These are phyloP conservation scores for Paracanthobrama guichenoti DNA, from an alignment of 2,113 vertebrate genomes.

Conservation along the genomic window DNA sequence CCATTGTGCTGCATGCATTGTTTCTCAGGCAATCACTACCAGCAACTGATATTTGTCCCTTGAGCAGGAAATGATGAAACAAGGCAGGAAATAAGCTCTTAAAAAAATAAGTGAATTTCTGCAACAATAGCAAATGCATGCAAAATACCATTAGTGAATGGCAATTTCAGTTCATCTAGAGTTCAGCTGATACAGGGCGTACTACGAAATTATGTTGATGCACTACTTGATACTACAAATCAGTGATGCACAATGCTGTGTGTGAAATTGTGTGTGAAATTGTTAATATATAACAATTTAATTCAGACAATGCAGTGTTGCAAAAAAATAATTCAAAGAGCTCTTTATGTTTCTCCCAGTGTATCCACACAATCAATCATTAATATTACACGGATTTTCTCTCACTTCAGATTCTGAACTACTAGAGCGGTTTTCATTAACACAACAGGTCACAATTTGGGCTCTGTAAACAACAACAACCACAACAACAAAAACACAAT, in stretches of 20 bases:
- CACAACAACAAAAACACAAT: too few relatives aligned
- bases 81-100: slow-evolving; percentile 48
- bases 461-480: background rate
- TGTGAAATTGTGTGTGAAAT: background rate
- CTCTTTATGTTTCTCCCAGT: background rate
- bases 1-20: slow-evolving; percentile 38
- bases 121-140: slow-evolving; percentile 18
- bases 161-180: background rate
- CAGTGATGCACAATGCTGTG: background rate
- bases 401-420: background rate
- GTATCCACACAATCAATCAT: background rate
- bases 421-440: background rate
- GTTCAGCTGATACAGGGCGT: background rate
- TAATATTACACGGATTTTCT: background rate
- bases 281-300: background rate
- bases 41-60: slow-evolving; percentile 32
- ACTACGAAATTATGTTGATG: too few relatives aligned
- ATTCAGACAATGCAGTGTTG: background rate
- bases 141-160: slow-evolving; percentile 14
- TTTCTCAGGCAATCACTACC: slow-evolving; percentile 25
- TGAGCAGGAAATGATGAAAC: slow-evolving; percentile 44
- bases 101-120: slow-evolving; percentile 9
- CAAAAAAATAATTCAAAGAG: background rate
- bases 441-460: background rate
- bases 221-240: too few relatives aligned